Percentiles rank a stretch among this genome's conserved stretches.
Conservation (phyloP, 2,797 vertebrate genomes). For the Champsocephalus gunnari region DNA sequence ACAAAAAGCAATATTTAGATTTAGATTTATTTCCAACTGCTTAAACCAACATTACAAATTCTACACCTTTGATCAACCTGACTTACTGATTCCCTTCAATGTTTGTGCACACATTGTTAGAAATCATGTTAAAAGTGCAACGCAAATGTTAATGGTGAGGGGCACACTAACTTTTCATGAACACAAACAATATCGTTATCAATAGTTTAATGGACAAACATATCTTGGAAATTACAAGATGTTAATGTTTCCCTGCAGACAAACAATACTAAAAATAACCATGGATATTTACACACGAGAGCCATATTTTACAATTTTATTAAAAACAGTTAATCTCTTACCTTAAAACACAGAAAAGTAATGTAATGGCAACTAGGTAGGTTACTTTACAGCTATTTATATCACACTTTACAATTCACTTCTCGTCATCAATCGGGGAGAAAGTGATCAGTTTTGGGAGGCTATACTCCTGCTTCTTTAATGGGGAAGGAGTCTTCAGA, state of each 20-base stretch:
- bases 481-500: constrained; percentile 64
- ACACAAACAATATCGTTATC: background rate
- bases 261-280: background rate
- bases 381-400: too few species aligned
- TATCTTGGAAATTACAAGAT: background rate
- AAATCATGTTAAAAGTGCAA: constrained; percentile 13
- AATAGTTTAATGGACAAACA: background rate
- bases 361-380: background rate
- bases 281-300: constrained; percentile 1
- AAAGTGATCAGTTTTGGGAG: constrained; percentile 81
- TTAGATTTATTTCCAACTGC: too few species aligned
- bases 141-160: background rate
- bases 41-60: background rate
- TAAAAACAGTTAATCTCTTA: constrained; percentile 31
- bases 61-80: background rate
- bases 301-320: constrained; percentile 37
- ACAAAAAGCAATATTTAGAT: background rate
- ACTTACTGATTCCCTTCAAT: background rate
- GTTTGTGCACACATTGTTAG: background rate
- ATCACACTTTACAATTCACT: too few species aligned
- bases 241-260: background rate
- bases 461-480: constrained; percentile 61
- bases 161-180: background rate
- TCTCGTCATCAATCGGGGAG: constrained; percentile 79
- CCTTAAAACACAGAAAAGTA: constrained; percentile 23